Conservation (phyloP, 2,797 vertebrate species). For the Pipistrellus pygmaeus region DNA sequence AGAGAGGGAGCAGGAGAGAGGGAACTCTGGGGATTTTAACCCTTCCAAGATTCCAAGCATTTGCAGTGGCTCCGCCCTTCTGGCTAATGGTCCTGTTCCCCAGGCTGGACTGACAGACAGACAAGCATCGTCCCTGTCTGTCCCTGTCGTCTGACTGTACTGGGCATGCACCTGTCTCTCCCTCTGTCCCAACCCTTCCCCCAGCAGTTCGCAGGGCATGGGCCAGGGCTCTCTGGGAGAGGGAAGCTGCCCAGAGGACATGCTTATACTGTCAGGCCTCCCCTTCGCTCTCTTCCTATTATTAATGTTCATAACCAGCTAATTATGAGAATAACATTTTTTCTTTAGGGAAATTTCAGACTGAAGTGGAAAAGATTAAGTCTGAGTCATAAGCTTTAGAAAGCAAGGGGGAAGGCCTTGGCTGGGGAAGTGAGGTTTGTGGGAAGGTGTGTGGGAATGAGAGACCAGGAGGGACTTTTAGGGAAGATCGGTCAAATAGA, state of each 20-base stretch:
- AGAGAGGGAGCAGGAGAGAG: not conserved
- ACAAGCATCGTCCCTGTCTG: not conserved
- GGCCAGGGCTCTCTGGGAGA: not conserved
- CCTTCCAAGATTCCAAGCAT: not conserved
- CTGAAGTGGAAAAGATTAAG: conserved; percentile 24
- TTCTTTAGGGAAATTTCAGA: not conserved
- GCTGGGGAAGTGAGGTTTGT: not conserved
- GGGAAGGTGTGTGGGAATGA: not conserved
- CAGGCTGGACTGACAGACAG: not conserved
- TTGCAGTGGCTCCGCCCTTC: not conserved
- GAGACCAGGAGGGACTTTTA: not conserved
- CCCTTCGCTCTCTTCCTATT: not conserved
- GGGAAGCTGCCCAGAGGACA: not conserved
- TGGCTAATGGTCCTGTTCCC: not conserved
- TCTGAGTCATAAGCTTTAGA: not conserved
- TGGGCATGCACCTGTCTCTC: not conserved
- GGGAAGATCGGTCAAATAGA: not conserved
- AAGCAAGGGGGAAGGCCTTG: not conserved
- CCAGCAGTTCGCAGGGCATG: not conserved
- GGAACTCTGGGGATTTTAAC: not conserved
- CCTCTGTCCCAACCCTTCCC: not conserved
- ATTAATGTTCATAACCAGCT: not conserved
- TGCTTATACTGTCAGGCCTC: not conserved
- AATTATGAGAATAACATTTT: not conserved
- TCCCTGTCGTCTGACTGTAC: not conserved